Evolutionary conservation across 2,888 invertebrate genomes (phyloP).

Genomic region (Therioaphis trifolii): DNA sequence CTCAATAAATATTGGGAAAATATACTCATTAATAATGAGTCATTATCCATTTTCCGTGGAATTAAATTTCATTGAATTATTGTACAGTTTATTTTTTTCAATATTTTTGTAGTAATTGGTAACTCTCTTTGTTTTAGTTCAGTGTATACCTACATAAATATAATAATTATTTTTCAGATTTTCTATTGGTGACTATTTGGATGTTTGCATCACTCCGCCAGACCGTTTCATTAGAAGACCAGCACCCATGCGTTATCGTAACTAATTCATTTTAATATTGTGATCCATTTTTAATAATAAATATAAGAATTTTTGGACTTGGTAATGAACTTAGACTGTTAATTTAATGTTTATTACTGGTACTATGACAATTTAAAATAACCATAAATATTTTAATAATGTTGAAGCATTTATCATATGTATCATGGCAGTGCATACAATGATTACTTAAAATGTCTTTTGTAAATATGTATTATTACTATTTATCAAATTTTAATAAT

Average conservation of each 20-base stretch:
- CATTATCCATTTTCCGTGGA: no score
- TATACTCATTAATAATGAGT: background rate
- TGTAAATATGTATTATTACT: no score
- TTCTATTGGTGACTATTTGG: slow-evolving; percentile 95
- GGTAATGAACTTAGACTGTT: background rate
- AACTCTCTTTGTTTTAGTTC: background rate
- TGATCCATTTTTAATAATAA: slow-evolving; percentile 29
- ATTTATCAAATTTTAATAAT: no score
- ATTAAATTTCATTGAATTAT: no score
- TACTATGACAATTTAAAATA: no score
- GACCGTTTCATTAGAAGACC: slow-evolving; percentile 75
- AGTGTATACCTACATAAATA: slow-evolving; percentile 29
- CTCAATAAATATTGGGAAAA: background rate
- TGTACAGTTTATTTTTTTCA: no score
- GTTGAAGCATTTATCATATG: no score
- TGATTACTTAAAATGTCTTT: no score
- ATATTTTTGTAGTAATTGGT: background rate
- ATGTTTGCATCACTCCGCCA: slow-evolving; percentile 82
- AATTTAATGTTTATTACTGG: no score
- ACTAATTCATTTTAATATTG: slow-evolving; percentile 38
- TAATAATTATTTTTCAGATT: slow-evolving; percentile 73
- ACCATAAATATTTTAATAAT: no score
- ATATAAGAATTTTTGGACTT: slow-evolving; percentile 17
- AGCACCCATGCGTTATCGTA: slow-evolving; percentile 67
- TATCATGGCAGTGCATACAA: no score